phyloP scores from a whole-genome alignment of 2,113 vertebrate genomes.

The Heterochromis multidens region DNA sequence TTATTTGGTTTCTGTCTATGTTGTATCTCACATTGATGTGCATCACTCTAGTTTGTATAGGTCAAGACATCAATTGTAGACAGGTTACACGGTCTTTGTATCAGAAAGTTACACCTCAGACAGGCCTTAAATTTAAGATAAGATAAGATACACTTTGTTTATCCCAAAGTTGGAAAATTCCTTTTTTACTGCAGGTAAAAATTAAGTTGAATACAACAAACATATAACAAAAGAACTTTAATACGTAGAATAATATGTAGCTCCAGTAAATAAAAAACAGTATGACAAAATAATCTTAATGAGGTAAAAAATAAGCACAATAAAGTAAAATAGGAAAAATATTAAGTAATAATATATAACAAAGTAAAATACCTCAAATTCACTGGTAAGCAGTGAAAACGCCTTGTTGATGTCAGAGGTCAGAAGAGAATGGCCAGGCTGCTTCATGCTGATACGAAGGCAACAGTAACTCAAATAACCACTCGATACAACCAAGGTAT shows the following conservation, averaged over 20 bases:
- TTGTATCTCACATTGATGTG: not conserved
- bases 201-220: too few species aligned
- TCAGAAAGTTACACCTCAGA: not conserved
- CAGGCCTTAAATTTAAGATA: not conserved
- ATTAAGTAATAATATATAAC: not conserved
- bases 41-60: not conserved
- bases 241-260: not conserved
- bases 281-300: not conserved
- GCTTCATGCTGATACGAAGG: too few species aligned
- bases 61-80: not conserved
- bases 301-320: not conserved
- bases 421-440: too few species aligned
- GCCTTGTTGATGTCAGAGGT: not conserved
- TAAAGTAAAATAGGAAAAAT: not conserved
- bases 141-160: too few species aligned
- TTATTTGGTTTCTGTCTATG: not conserved
- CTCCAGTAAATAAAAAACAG: not conserved
- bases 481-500: not conserved
- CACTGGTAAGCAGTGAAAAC: not conserved
- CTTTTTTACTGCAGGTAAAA: not conserved
- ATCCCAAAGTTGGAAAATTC: not conserved
- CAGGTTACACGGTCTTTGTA: not conserved
- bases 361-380: too few species aligned
- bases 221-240: not conserved
- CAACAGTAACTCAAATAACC: not conserved